These are phyloP conservation scores for Notocelia uddmanniana DNA, from an alignment of 2,888 invertebrate species.

Conservation along the genomic window DNA sequence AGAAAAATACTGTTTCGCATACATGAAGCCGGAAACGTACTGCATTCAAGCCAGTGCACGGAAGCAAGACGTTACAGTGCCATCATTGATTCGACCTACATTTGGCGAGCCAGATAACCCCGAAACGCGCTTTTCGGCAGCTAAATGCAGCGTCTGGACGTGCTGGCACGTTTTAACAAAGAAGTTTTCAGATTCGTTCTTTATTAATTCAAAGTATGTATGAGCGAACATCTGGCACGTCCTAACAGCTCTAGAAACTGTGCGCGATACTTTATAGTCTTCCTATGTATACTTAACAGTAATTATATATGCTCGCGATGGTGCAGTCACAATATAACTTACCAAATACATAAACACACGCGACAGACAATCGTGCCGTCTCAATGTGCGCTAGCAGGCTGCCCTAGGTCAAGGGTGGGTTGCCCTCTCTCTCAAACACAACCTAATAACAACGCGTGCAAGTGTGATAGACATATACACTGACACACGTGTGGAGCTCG, in stretches of 20 bases:
- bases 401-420: slow-evolving; percentile 5
- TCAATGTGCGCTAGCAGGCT: background rate
- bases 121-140: slow-evolving; percentile 24
- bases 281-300: background rate
- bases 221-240: no score
- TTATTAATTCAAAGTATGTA: no score
- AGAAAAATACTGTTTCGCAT: background rate
- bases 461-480: background rate
- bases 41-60: slow-evolving; percentile 9
- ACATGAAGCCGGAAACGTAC: background rate
- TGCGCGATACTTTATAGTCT: background rate
- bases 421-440: slow-evolving; percentile 1
- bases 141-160: slow-evolving; percentile 4
- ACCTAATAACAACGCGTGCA: background rate
- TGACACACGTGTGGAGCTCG: background rate
- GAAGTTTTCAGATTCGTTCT: background rate
- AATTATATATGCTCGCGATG: background rate
- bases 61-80: slow-evolving; percentile 52
- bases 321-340: background rate
- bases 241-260: no score
- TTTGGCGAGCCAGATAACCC: slow-evolving; percentile 56
- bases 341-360: no score
- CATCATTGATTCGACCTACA: slow-evolving; percentile 65
- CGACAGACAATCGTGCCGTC: background rate
- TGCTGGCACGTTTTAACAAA: background rate